Evolutionary conservation across 2,797 vertebrate genomes (phyloP).

Genomic region (Gastrophryne carolinensis): DNA sequence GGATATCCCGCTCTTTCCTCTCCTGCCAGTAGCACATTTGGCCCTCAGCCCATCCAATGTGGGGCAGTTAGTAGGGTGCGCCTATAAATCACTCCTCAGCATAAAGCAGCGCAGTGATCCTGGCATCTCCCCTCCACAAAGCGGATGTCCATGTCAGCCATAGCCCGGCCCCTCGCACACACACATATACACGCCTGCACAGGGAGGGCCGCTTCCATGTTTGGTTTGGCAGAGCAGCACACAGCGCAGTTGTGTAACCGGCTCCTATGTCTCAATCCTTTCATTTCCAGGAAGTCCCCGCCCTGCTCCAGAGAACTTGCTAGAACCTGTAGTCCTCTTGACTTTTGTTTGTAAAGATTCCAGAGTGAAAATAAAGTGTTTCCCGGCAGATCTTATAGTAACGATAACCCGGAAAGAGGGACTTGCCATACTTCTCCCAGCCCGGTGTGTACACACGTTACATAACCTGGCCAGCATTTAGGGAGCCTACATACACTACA

Average conservation of each 20-base stretch:
- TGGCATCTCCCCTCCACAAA: background rate
- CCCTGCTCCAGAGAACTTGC: background rate
- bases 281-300: conserved; percentile 36
- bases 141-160: conserved; percentile 4
- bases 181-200: no score
- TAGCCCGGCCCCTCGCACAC: background rate
- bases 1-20: no score
- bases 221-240: conserved; percentile 21
- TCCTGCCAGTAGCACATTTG: no score
- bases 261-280: conserved; percentile 26
- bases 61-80: background rate
- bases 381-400: background rate
- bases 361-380: background rate
- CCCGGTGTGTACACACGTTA: no score
- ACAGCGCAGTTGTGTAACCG: conserved; percentile 33
- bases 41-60: no score
- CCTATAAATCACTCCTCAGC: background rate
- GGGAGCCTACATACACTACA: no score
- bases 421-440: no score
- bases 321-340: conserved; percentile 10
- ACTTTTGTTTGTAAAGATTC: background rate
- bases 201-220: conserved; percentile 32
- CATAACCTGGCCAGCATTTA: no score
- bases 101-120: background rate
- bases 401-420: no score